Percentiles rank a stretch among this genome's conserved stretches.
phyloP scores from a whole-genome alignment of 2,113 vertebrate genomes.

The Camelus dromedarius region DNA sequence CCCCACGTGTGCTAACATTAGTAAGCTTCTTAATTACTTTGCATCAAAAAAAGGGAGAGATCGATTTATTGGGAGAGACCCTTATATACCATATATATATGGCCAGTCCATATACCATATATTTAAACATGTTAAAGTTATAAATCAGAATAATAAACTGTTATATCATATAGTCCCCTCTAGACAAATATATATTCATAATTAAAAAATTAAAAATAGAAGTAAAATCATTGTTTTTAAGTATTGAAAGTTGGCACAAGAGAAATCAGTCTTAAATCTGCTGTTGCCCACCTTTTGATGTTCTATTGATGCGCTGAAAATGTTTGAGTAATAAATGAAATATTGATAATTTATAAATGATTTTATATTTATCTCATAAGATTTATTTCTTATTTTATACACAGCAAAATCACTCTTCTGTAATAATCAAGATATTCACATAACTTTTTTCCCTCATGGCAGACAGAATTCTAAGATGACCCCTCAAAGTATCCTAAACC shows the following conservation, averaged over 20 bases:
- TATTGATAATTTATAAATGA: background rate
- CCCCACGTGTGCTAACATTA: background rate
- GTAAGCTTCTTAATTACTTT: background rate
- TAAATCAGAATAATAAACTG: background rate
- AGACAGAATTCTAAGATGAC: background rate
- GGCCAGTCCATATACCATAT: background rate
- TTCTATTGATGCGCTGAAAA: background rate
- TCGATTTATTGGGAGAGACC: background rate
- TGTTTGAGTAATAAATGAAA: background rate
- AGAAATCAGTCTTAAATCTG: background rate
- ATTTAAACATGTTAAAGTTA: background rate
- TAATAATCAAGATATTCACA: background rate
- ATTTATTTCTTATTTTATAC: background rate
- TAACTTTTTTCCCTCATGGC: background rate
- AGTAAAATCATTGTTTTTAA: background rate
- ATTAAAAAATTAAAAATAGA: background rate
- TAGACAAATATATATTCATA: background rate
- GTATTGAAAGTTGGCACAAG: background rate
- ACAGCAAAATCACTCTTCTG: background rate
- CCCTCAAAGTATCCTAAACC: background rate
- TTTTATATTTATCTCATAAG: background rate
- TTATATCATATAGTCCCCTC: background rate
- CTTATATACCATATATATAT: no score
- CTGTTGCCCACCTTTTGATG: background rate
- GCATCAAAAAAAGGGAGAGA: background rate